These are phyloP conservation scores for Mallotus villosus DNA, from an alignment of 2,797 vertebrate species.

Conservation along the genomic window DNA sequence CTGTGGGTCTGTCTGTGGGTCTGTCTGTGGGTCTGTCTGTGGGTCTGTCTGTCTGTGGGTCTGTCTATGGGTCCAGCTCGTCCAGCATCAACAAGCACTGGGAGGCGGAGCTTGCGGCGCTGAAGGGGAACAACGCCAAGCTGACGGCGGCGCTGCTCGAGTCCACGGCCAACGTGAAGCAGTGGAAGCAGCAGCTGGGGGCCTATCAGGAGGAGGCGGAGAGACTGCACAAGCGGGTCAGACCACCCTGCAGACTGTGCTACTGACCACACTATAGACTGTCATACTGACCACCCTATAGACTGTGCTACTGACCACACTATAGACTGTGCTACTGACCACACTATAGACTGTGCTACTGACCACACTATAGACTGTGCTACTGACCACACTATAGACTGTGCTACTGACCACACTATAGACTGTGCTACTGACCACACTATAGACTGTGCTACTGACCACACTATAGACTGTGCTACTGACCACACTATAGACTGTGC, in stretches of 20 bases:
- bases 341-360: no score
- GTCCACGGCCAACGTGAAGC: slow-evolving; percentile 97
- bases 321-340: not conserved
- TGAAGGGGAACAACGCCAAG: slow-evolving; percentile 97
- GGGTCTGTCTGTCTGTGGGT: not conserved
- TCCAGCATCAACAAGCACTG: slow-evolving; percentile 92
- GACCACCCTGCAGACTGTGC: not conserved
- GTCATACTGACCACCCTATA: no score
- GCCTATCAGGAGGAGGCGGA: slow-evolving; percentile 98
- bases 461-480: no score
- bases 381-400: no score
- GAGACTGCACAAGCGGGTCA: slow-evolving; percentile 91
- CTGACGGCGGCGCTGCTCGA: slow-evolving; percentile 96
- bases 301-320: no score
- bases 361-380: no score
- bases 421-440: no score
- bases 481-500: no score
- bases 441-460: no score
- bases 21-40: slow-evolving; percentile 24
- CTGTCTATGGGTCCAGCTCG: slow-evolving; percentile 73
- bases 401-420: no score
- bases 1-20: not conserved
- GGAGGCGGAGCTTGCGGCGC: slow-evolving; percentile 95
- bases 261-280: not conserved
- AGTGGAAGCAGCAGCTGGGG: slow-evolving; percentile 97